A percentile compares a stretch with the other conserved stretches of the same genome.
phyloP scores from a whole-genome alignment of 2,888 invertebrate species.

The Dryadula phaetusa region DNA sequence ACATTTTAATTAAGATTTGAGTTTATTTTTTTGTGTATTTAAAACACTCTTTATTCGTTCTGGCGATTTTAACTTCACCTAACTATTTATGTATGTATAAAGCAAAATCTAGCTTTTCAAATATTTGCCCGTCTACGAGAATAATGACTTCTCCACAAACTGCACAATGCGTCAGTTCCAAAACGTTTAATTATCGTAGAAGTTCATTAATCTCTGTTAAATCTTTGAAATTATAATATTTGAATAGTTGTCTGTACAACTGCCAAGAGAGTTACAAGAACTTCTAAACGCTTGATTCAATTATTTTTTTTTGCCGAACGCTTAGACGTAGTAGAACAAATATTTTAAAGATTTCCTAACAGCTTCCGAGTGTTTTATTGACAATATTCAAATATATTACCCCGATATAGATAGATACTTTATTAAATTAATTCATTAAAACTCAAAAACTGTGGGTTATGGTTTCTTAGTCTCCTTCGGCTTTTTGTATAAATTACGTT shows the following conservation, averaged over 20 bases:
- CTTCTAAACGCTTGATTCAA: not conserved
- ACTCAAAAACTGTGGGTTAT: too few species aligned
- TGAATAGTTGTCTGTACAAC: slow-evolving; percentile 24
- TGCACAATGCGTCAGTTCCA: slow-evolving; percentile 54
- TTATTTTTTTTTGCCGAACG: not conserved
- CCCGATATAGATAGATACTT: too few species aligned
- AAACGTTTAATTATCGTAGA: slow-evolving; percentile 57
- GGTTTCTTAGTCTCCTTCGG: too few species aligned
- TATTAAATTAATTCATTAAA: too few species aligned
- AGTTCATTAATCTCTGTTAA: slow-evolving; percentile 51
- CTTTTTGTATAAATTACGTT: too few species aligned
- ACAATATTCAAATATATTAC: too few species aligned
- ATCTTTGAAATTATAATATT: slow-evolving; percentile 39
- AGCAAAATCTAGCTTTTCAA: slow-evolving; percentile 52
- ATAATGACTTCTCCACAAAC: slow-evolving; percentile 57
- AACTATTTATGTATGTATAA: not conserved
- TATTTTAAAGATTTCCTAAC: not conserved
- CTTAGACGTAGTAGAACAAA: not conserved
- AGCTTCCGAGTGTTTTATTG: not conserved
- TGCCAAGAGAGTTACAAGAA: not conserved
- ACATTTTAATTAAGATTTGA: too few species aligned
- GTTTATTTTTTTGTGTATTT: not conserved
- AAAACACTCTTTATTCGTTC: not conserved
- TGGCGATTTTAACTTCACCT: not conserved
- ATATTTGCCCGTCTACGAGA: slow-evolving; percentile 71